Conservation (phyloP, 2,797 vertebrate genomes). For the Sebastes cheni region DNA sequence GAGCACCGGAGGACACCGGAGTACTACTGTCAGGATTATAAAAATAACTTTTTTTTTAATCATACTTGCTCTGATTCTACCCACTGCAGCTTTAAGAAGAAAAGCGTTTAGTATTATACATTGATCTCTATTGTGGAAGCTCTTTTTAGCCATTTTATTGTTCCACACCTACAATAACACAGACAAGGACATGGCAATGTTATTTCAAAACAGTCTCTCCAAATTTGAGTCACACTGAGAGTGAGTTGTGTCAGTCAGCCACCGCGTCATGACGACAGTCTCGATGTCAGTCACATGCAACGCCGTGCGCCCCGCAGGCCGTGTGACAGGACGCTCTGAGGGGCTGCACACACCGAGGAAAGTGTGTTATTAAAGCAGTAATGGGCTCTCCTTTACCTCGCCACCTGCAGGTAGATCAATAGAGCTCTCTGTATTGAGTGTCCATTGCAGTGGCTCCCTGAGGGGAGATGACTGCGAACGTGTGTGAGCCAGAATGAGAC, state of each 20-base stretch:
- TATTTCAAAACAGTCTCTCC: not conserved
- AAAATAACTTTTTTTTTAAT: too few relatives aligned
- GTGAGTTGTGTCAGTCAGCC: not conserved
- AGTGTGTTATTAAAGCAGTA: constrained; percentile 50
- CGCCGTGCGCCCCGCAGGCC: not conserved
- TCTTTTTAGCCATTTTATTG: not conserved
- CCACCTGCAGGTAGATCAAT: constrained; percentile 57
- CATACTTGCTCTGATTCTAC: too few relatives aligned
- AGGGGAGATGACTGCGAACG: constrained; percentile 1
- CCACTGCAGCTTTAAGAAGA: not conserved
- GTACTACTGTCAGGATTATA: too few relatives aligned
- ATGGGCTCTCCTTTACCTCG: constrained; percentile 41
- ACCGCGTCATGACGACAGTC: not conserved
- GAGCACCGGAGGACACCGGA: too few relatives aligned
- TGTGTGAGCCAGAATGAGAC: constrained; percentile 4
- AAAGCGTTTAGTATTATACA: not conserved
- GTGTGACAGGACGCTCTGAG: not conserved
- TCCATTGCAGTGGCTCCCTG: constrained; percentile 30
- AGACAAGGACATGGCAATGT: not conserved
- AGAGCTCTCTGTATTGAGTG: constrained; percentile 45
- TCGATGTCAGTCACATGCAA: constrained; percentile 14
- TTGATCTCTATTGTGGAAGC: not conserved
- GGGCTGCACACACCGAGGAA: constrained; percentile 28
- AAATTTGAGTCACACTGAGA: not conserved
- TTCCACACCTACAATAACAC: not conserved